Percentiles rank a stretch among this genome's conserved stretches.
Conservation (phyloP, 2,888 invertebrate species). For the Macaria notata region DNA sequence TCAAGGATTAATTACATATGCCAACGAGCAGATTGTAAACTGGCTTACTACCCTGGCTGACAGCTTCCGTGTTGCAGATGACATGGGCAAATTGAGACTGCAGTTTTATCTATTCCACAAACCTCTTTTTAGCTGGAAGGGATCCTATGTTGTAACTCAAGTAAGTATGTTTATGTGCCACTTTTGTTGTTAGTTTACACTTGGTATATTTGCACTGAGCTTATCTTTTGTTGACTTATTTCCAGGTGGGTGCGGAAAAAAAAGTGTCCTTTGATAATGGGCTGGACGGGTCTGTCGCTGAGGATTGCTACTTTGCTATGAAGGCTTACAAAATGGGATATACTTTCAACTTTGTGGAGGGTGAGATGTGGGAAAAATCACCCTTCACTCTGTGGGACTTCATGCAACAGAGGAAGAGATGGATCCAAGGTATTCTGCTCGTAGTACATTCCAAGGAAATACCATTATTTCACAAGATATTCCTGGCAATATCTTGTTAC, state of each 20-base stretch:
- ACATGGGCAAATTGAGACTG: slow-evolving; percentile 97
- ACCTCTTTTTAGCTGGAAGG: slow-evolving; percentile 98
- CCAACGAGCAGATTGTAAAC: slow-evolving; percentile 97
- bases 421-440: slow-evolving; percentile 95
- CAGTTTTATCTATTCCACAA: slow-evolving; percentile 97
- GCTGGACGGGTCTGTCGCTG: slow-evolving; percentile 97
- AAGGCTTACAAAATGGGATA: slow-evolving; percentile 95
- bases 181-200: background rate
- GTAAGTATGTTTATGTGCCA: slow-evolving; percentile 66
- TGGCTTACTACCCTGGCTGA: slow-evolving; percentile 98
- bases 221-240: slow-evolving; percentile 34
- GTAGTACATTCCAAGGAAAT: slow-evolving; percentile 94
- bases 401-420: slow-evolving; percentile 96
- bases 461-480: slow-evolving; percentile 89
- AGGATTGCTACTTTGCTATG: slow-evolving; percentile 99
- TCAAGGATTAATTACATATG: slow-evolving; percentile 97
- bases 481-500: slow-evolving; percentile 94
- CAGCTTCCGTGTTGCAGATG: slow-evolving; percentile 97
- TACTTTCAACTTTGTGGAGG: slow-evolving; percentile 97
- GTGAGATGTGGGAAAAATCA: slow-evolving; percentile 99
- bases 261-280: slow-evolving; percentile 98
- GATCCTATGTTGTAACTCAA: slow-evolving; percentile 98
- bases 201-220: slow-evolving; percentile 1
- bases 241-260: slow-evolving; percentile 93
- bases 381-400: slow-evolving; percentile 98